phyloP scores from a whole-genome alignment of 1,140 invertebrate species.

The Batillaria attramentaria region DNA sequence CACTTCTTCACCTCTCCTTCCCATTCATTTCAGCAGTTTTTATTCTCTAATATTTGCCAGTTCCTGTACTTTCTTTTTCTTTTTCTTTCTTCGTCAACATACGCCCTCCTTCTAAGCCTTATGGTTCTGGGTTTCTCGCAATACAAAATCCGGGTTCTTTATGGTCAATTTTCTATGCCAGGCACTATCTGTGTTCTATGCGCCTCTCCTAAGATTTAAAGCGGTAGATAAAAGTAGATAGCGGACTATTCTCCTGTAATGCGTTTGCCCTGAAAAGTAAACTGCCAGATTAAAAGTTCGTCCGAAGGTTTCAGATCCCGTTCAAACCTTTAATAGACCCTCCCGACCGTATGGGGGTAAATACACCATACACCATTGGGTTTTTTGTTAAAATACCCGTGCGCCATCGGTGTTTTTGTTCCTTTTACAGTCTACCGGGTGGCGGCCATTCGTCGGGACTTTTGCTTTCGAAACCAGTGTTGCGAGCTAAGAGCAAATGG shows the following conservation, averaged over 20 bases:
- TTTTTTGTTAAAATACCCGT: not conserved
- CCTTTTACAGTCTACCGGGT: not conserved
- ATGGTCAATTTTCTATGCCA: not conserved
- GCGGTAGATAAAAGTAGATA: not conserved
- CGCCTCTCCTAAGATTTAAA: no score
- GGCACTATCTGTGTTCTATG: not conserved
- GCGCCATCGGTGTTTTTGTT: not conserved
- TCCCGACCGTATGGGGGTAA: not conserved
- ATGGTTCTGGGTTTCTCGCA: not conserved
- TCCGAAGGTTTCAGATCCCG: not conserved
- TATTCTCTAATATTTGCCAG: no score
- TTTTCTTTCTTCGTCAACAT: not conserved
- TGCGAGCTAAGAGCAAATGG: no score
- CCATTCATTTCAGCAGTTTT: no score
- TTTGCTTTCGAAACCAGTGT: no score
- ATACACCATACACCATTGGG: not conserved
- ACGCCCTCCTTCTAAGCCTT: not conserved
- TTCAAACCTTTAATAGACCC: not conserved
- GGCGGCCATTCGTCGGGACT: not conserved
- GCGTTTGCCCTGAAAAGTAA: not conserved
- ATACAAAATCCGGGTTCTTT: not conserved
- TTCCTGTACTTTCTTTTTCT: not conserved
- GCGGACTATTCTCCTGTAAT: not conserved
- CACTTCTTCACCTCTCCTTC: no score
- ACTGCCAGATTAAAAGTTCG: not conserved